These are phyloP conservation scores for Escarpia spicata DNA, from an alignment of 2,888 invertebrate genomes.

Conservation along the genomic window DNA sequence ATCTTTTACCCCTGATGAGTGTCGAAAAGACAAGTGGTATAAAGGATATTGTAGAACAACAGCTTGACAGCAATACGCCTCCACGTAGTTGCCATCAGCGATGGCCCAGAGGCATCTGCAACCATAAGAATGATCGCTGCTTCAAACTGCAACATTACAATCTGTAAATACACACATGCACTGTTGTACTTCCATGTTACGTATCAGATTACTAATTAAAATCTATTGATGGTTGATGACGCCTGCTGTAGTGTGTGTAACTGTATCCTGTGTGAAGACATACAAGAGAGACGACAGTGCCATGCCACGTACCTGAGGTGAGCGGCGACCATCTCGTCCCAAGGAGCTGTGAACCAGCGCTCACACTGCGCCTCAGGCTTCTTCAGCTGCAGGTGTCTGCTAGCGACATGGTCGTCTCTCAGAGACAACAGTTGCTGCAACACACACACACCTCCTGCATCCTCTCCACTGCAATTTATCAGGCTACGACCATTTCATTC, in stretches of 20 bases:
- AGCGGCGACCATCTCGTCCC: slow-evolving; percentile 79
- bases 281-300: background rate
- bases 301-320: slow-evolving; percentile 75
- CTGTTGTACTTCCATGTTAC: too few species aligned
- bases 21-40: slow-evolving; percentile 18
- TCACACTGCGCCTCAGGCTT: slow-evolving; percentile 78
- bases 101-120: slow-evolving; percentile 70
- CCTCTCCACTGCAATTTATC: too few species aligned
- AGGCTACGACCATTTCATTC: too few species aligned
- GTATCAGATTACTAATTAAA: too few species aligned
- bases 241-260: too few species aligned
- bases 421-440: slow-evolving; percentile 64
- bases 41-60: slow-evolving; percentile 75
- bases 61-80: slow-evolving; percentile 83
- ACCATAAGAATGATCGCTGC: slow-evolving; percentile 32
- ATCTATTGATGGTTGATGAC: too few species aligned
- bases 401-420: slow-evolving; percentile 76
- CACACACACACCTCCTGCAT: background rate
- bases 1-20: background rate
- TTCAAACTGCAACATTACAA: background rate
- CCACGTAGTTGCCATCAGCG: slow-evolving; percentile 67
- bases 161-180: background rate
- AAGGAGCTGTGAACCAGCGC: slow-evolving; percentile 76
- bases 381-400: slow-evolving; percentile 75
- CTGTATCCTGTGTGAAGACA: too few species aligned